These are phyloP conservation scores for Umimayanthus kanabou DNA, from an alignment of 92 coral and sea anemone species.

Conservation along the genomic window DNA sequence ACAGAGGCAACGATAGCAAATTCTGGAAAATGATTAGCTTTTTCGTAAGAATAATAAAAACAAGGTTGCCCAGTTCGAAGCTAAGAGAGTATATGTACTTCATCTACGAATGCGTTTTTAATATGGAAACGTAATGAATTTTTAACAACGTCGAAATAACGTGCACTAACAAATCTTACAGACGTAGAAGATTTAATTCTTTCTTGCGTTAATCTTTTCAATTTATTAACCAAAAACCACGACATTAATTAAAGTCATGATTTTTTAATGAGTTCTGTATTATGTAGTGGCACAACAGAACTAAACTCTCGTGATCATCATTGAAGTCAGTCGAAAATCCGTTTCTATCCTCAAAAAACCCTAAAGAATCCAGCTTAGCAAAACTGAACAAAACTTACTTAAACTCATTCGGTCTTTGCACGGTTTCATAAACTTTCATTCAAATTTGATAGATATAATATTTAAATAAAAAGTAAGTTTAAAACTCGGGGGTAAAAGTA, in stretches of 20 bases:
- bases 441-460: neutral
- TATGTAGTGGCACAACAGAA: neutral
- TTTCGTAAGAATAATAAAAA: conserved; percentile 9
- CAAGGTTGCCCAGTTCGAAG: neutral
- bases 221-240: conserved; percentile 36
- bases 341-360: no score
- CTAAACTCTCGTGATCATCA: neutral
- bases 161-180: neutral
- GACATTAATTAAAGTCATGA: conserved; percentile 38
- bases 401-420: no score
- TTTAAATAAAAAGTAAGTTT: neutral
- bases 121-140: conserved; percentile 14
- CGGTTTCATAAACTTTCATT: no score
- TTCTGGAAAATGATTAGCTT: conserved; percentile 30
- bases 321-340: no score
- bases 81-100: neutral
- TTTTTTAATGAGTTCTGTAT: conserved; percentile 28
- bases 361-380: no score
- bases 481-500: neutral
- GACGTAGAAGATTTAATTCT: neutral
- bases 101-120: neutral
- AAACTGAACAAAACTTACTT: no score
- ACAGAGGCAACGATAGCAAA: conserved; percentile 56
- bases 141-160: neutral
- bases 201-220: conserved; percentile 34